A percentile compares a stretch with the other conserved stretches of the same genome.
These are phyloP conservation scores for Acholoe squamosa DNA, from an alignment of 2,888 invertebrate genomes.

Conservation along the genomic window DNA sequence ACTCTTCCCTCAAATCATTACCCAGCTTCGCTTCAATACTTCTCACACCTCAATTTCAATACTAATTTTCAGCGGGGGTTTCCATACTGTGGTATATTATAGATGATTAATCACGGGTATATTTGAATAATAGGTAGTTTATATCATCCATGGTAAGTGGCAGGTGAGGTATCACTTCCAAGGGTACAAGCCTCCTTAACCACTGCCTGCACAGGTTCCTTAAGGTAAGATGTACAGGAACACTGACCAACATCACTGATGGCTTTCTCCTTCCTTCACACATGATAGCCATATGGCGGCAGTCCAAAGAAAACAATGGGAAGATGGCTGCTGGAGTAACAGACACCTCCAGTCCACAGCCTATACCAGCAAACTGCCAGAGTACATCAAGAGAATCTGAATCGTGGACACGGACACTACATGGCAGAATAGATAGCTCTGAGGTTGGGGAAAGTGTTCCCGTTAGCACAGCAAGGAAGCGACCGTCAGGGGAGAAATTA, in stretches of 20 bases:
- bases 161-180: not conserved
- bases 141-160: conserved; percentile 23
- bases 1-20: too few relatives aligned
- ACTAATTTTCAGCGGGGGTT: too few relatives aligned
- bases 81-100: not conserved
- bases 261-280: not conserved
- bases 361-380: not conserved
- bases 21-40: too few relatives aligned
- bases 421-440: not conserved
- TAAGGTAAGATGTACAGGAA: conserved; percentile 21
- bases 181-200: not conserved
- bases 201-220: conserved; percentile 40
- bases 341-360: not conserved
- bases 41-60: too few relatives aligned
- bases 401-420: not conserved
- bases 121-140: conserved; percentile 16
- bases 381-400: conserved; percentile 12
- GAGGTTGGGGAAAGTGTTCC: not conserved
- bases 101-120: not conserved
- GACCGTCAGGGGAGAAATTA: conserved; percentile 24
- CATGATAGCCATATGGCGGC: conserved; percentile 50
- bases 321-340: conserved; percentile 51
- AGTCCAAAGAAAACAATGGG: conserved; percentile 49
- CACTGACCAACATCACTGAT: conserved; percentile 11
- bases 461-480: not conserved